Evolutionary conservation across 2,113 vertebrate genomes (phyloP), one percentile per base, ranked within the genome.

Genomic region (Aspidoscelis tigris): DNA sequence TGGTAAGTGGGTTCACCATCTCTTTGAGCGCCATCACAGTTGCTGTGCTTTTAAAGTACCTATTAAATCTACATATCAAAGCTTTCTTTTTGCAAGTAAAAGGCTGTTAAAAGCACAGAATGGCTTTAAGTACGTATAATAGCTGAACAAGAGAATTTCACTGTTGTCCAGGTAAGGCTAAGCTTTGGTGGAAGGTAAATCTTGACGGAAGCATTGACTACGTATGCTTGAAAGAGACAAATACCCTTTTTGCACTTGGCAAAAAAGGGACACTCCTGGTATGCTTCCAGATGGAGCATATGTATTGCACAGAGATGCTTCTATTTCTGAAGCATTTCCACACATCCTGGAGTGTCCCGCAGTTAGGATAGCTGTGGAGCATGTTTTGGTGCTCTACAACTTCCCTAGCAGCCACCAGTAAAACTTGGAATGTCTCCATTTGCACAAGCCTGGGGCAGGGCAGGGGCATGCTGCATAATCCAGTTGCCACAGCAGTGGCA

Each of bases 61-160:
- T 8, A 70, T 81, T 41, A 80, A 73, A 66, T 39, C 64, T 16
- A 76, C 18, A 18, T 79, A 69, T n/a, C 76, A 74, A 75, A 44
- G 10, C 22, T 80, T 74, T 81, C 44, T 66, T 75, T 47, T 58
- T 84, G 61, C 11, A 39, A 39, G 69, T 5, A 70, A 9, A 1
- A 68, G 69, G 22, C n/a, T n/a, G 44, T 9, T 76, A 61, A 75
- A 80, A 5, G 73, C 44, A 24, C 22, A 82, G 22, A 70, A 84
- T 78, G 75, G 50, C 24, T 73, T 72, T n/a, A 5, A 44, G 4
- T 61, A 24, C 53, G 16, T 55, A 33, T 41, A 26, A 70, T 7
- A 83, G 12, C 21, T 74, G 24, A 68, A 3, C 20, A 84, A 61
- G 39, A 43, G 55, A 50, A 10, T 20, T 71, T 14, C 16, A 10